Base-by-base conservation (phyloP, 2,797 vertebrate genomes). In the Microctenopoma stevenorrisi region DNA sequence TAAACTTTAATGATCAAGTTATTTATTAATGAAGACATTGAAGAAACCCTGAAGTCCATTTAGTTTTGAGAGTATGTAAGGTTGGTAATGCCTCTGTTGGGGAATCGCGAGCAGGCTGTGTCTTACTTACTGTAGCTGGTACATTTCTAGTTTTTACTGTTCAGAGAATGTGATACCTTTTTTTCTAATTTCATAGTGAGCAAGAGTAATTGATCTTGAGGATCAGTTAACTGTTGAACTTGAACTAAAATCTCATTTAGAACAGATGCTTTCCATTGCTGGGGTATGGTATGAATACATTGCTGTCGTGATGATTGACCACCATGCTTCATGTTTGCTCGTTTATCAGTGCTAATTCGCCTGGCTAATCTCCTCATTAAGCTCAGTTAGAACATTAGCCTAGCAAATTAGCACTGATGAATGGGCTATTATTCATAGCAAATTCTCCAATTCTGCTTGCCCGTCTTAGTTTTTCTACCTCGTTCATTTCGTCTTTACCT, bases 291-390 rank as follows among this genome's bases (percentile, higher is more conserved):
- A 52, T 68, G 76, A 84, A 72, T 76, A 78, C 75, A 74, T 64
- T 67, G 37, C 71, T 59, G 67, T 55, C 64, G 87, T 64, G 30
- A 42, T 88, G 87, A 90, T 85, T 88, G 91, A 89, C 91, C 91
- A 81, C 81, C 37, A 2, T 25, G 75, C 66, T 74, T 83, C 74
- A 53, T 80, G 84, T 88, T 86, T 86, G 84, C 86, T 89, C 88
- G 14, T 92, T 88, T 82, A 87, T 92, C 91, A 91, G 82, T 73
- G 85, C 85, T 89, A 88, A 89, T 92, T 91, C 83, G 82, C 78
- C 81, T 7, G 55, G 85, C 86, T 88, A 91, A 91, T 90, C 81
- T 90, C 81, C 81, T 81, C 85, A 88, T 88, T 90, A 85, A 84
- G 65, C 70, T 87, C 76, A 78, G 69, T 81, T 69, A 84, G 87